These are phyloP conservation scores for Blastobasis lacticolella DNA, from an alignment of 2,888 invertebrate species.

Conservation along the genomic window DNA sequence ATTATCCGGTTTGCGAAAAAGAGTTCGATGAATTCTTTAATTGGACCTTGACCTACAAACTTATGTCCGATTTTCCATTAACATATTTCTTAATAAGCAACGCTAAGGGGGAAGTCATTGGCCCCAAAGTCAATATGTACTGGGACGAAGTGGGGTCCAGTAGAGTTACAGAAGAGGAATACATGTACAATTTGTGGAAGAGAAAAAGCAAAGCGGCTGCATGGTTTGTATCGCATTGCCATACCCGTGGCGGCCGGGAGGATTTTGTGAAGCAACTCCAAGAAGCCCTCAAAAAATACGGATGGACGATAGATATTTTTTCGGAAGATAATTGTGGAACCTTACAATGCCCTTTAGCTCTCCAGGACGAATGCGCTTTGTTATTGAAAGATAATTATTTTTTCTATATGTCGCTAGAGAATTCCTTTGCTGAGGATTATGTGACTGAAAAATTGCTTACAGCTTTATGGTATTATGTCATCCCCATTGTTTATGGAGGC, in stretches of 20 bases:
- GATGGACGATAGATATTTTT: slow-evolving; percentile 60
- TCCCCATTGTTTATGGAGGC: slow-evolving; percentile 81
- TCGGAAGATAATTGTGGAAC: slow-evolving; percentile 63
- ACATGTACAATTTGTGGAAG: slow-evolving; percentile 25
- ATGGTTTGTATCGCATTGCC: slow-evolving; percentile 61
- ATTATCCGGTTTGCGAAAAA: slow-evolving; percentile 42
- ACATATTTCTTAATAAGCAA: slow-evolving; percentile 47
- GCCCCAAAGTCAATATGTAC: slow-evolving; percentile 38
- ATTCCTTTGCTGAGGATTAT: slow-evolving; percentile 76
- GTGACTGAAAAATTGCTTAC: slow-evolving; percentile 76
- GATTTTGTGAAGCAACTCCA: slow-evolving; percentile 31
- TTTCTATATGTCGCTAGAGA: slow-evolving; percentile 83
- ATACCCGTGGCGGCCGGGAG: slow-evolving; percentile 25
- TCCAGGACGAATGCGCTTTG: slow-evolving; percentile 32
- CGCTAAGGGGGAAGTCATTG: slow-evolving; percentile 33
- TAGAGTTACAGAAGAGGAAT: slow-evolving; percentile 17
- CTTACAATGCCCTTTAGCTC: slow-evolving; percentile 30
- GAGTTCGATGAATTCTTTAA: slow-evolving; percentile 55
- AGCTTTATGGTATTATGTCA: slow-evolving; percentile 70
- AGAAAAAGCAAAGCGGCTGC: slow-evolving; percentile 50
- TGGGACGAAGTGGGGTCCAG: slow-evolving; percentile 21
- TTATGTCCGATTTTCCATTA: slow-evolving; percentile 52
- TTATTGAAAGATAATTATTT: slow-evolving; percentile 75
- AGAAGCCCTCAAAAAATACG: slow-evolving; percentile 27
- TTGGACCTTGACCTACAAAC: slow-evolving; percentile 57